Base-by-base conservation (phyloP, 2,888 invertebrate genomes). In the Ypsolopha sequella region DNA sequence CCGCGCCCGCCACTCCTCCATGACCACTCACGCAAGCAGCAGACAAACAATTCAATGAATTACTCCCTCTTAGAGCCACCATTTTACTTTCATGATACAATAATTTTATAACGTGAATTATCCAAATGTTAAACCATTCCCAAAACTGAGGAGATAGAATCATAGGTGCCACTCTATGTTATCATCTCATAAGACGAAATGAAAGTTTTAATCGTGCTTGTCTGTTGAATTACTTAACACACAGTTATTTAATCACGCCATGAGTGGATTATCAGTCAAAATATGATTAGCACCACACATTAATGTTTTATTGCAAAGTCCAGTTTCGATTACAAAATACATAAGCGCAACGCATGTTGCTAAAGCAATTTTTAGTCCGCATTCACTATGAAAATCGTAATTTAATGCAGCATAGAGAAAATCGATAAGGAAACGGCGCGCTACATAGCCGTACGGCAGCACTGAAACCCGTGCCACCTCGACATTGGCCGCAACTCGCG, bases 351-450 rank as follows among this genome's bases (percentile, higher is more conserved):
- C 62, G 60, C 76, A 77, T 76, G 61, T 64, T 70, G 66, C 60
- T 68, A 62, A 63, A 68, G 66, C 69, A 35, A 36, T 66, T 73
- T 73, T 73, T 73, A 71, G 65, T 68, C 75, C 77, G 72, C 74
- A 77, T 73, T 75, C 79, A 78, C 78, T 68, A 72, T 76, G 76
- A 72, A 68, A 76, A 74, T 71, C 70, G 74, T 76, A 73, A 76
- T 77, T 77, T 80, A 79, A 80, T 84, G 81, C 85, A 79, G 85
- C 78, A 80, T 76, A 73, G 76, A 76, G 80, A 85, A 84, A 85
- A 85, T 85, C 85, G 81, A 85, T 85, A 85, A 79, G 76, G 76
- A 76, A 78, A 77, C 79, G 69, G 72, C 76, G 76, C 76, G 76
- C 70, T 75, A 76, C 74, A 74, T 72, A 64, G 71, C 68, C 67